Evolutionary conservation across 92 coral and sea anemone species (phyloP).

Genomic region (Porites divaricata): DNA sequence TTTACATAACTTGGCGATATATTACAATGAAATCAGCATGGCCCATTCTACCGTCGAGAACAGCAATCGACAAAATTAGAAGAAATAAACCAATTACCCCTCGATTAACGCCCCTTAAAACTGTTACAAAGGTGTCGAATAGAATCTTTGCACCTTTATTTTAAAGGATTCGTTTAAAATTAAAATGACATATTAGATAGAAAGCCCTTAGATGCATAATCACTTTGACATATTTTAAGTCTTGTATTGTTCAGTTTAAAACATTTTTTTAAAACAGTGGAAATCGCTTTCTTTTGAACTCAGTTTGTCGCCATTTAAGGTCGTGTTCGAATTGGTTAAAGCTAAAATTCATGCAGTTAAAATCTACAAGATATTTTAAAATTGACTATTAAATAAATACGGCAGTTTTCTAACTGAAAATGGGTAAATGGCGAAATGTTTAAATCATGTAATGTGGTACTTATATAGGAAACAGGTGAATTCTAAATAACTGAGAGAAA

Average conservation of each 20-base stretch:
- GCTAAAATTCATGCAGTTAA: background rate
- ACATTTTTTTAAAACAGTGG: background rate
- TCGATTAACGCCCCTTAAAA: constrained; percentile 8
- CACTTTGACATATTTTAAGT: background rate
- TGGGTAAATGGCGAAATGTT: no score
- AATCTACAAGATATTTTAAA: no score
- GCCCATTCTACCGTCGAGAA: background rate
- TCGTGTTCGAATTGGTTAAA: background rate
- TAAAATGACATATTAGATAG: background rate
- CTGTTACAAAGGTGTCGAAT: constrained; percentile 3
- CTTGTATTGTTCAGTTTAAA: background rate
- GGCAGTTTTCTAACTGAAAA: no score
- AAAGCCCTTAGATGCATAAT: background rate
- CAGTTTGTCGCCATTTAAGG: background rate
- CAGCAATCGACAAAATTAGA: constrained; percentile 3
- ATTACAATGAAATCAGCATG: background rate
- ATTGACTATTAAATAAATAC: no score
- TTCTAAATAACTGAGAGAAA: no score
- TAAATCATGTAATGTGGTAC: no score
- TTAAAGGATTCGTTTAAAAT: background rate
- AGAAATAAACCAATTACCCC: constrained; percentile 23
- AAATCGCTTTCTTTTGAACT: background rate
- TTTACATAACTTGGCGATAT: background rate
- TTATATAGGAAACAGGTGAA: no score
- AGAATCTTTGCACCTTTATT: background rate